These are phyloP conservation scores for Podarcis raffonei DNA, from an alignment of 2,113 vertebrate species.

Conservation along the genomic window DNA sequence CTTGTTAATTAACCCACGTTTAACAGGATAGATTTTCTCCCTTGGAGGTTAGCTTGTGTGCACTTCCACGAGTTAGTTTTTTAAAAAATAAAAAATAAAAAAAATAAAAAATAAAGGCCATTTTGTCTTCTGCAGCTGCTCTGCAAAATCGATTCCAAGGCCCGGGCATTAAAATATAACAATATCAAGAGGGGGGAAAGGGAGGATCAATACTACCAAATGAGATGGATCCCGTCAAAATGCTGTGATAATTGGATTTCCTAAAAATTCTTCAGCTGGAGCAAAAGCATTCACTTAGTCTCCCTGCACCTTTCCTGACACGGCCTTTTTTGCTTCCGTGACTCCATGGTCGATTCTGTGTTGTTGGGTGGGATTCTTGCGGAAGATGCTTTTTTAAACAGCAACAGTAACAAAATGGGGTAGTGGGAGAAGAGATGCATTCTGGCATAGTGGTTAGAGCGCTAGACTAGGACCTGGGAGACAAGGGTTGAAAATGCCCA, in stretches of 20 bases:
- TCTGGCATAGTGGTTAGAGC: too few relatives aligned
- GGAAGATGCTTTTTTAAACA: background rate
- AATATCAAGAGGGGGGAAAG: background rate
- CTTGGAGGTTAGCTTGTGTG: background rate
- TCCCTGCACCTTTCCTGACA: background rate
- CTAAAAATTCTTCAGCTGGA: conserved; percentile 7
- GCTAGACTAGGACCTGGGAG: too few relatives aligned
- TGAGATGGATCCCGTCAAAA: conserved; percentile 38
- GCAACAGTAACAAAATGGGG: background rate
- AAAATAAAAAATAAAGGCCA: background rate
- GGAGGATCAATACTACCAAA: conserved; percentile 37
- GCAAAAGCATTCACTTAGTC: background rate
- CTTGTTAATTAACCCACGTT: background rate
- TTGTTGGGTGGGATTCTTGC: background rate
- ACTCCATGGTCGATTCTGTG: background rate
- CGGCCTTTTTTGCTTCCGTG: background rate
- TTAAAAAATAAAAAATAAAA: background rate
- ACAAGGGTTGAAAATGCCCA: too few relatives aligned
- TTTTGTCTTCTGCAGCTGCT: fast-evolving
- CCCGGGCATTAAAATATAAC: background rate
- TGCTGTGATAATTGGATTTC: conserved; percentile 49
- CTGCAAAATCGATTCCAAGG: background rate
- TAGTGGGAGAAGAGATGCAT: too few relatives aligned
- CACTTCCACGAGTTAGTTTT: background rate
- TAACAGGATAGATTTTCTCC: background rate